phyloP scores from a whole-genome alignment of 2,797 vertebrate species.

The Molossus molossus region DNA sequence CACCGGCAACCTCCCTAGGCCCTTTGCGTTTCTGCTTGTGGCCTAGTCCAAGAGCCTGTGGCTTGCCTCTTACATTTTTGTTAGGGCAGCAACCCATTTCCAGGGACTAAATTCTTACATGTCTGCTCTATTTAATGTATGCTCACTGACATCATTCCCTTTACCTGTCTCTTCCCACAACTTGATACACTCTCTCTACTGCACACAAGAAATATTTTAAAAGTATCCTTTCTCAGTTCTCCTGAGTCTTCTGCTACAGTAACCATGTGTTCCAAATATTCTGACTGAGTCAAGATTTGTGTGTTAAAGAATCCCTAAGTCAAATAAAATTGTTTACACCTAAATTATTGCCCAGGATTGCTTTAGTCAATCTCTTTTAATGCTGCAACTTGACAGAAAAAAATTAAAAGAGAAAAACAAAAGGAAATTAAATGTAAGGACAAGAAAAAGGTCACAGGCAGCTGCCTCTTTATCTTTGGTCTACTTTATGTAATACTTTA shows the following conservation, averaged over 20 bases:
- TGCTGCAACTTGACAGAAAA: slow-evolving; percentile 38
- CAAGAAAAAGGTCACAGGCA: slow-evolving; percentile 43
- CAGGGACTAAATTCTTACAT: not conserved
- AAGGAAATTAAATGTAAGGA: slow-evolving; percentile 67
- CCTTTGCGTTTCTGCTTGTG: not conserved
- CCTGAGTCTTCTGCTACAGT: not conserved
- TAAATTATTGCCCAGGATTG: slow-evolving; percentile 50
- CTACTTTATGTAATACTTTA: slow-evolving; percentile 25
- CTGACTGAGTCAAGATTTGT: slow-evolving; percentile 19
- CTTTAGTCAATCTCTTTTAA: slow-evolving; percentile 70
- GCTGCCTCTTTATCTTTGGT: slow-evolving; percentile 32
- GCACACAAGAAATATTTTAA: not conserved
- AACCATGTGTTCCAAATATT: slow-evolving; percentile 6
- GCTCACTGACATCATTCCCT: not conserved
- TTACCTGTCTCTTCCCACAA: not conserved
- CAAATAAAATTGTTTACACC: slow-evolving; percentile 64
- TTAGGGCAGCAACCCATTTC: not conserved
- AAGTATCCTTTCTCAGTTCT: not conserved
- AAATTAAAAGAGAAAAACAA: slow-evolving; percentile 50
- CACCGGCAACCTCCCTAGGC: not conserved
- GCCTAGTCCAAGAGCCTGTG: not conserved
- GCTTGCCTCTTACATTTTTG: slow-evolving; percentile 2
- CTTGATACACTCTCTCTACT: not conserved
- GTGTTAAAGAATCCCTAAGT: slow-evolving; percentile 52
- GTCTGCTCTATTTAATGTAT: not conserved